A percentile compares a stretch with the other conserved stretches of the same genome.
Conservation (phyloP, 1,140 invertebrate species). For the Drosophila yakuba region DNA sequence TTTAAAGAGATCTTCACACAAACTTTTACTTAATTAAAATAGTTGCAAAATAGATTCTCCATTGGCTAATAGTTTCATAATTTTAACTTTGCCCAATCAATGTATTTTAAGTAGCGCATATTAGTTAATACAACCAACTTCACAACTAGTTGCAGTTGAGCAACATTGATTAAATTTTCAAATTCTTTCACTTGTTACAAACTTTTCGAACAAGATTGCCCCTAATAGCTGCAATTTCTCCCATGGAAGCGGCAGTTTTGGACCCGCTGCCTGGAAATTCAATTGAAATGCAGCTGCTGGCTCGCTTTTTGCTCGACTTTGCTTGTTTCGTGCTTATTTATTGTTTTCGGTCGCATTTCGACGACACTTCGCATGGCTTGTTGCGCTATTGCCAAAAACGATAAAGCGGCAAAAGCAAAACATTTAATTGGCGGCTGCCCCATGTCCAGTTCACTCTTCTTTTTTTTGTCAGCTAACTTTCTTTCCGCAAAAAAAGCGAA, state of each 20-base stretch:
- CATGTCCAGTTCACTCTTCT: constrained; percentile 1
- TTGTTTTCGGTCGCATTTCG: constrained; percentile 19
- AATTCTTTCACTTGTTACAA: too few relatives aligned
- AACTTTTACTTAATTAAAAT: too few relatives aligned
- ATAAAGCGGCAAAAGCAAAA: constrained; percentile 14
- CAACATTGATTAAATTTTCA: too few relatives aligned
- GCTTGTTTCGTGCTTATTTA: constrained; percentile 6
- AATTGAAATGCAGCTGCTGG: constrained; percentile 22
- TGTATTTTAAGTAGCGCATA: too few relatives aligned
- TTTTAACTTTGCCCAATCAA: too few relatives aligned
- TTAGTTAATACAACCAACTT: too few relatives aligned
- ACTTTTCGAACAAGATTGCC: too few relatives aligned
- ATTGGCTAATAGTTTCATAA: too few relatives aligned
- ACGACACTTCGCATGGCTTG: constrained; percentile 23
- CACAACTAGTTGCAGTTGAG: too few relatives aligned
- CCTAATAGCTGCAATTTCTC: neutral
- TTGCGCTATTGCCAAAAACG: constrained; percentile 26
- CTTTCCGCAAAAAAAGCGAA: constrained; percentile 40
- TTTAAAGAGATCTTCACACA: too few relatives aligned
- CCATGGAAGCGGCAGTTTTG: neutral
- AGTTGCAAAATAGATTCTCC: too few relatives aligned
- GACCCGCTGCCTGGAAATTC: neutral
- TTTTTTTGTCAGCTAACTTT: constrained; percentile 33
- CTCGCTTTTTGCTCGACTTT: constrained; percentile 21
- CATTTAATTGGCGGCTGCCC: constrained; percentile 39